Percentiles rank a stretch among this genome's conserved stretches.
These are phyloP conservation scores for Ornithorhynchus anatinus DNA, from an alignment of 2,113 vertebrate species.

Conservation along the genomic window DNA sequence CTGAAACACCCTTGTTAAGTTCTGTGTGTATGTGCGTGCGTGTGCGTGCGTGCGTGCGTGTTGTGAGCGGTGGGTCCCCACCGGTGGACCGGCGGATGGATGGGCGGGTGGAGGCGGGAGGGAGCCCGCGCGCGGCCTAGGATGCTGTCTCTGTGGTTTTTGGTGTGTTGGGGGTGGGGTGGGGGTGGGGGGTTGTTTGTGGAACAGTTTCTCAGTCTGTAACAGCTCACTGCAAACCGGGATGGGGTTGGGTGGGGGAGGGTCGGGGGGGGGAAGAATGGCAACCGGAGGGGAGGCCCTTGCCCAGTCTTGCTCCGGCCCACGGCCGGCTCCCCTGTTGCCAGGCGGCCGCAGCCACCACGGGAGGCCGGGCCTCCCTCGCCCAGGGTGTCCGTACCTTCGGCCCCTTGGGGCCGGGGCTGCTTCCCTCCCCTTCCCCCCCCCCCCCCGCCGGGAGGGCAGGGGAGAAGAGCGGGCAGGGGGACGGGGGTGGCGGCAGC, in stretches of 20 bases:
- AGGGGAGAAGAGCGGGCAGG: no score
- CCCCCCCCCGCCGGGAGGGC: background rate
- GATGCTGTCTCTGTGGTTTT: constrained; percentile 16
- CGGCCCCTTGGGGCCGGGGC: no score
- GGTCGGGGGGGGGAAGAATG: no score
- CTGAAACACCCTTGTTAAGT: background rate
- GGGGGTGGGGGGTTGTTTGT: background rate
- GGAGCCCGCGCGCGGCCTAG: accelerated
- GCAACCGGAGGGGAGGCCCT: no score
- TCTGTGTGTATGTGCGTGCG: background rate
- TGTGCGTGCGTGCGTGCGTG: accelerated
- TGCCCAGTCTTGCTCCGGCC: no score
- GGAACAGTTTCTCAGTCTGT: background rate
- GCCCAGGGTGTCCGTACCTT: no score
- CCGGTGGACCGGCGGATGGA: constrained; percentile 46
- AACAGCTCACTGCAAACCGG: accelerated
- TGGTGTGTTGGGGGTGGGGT: background rate
- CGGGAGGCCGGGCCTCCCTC: no score
- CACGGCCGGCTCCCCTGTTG: no score
- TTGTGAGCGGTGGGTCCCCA: no score
- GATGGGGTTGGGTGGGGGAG: background rate
- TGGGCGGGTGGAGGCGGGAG: background rate
- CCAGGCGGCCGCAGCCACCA: no score
- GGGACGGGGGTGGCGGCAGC: no score
- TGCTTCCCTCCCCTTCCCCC: background rate